Conservation (phyloP, 2,113 vertebrate species). For the Panthera uncia region DNA sequence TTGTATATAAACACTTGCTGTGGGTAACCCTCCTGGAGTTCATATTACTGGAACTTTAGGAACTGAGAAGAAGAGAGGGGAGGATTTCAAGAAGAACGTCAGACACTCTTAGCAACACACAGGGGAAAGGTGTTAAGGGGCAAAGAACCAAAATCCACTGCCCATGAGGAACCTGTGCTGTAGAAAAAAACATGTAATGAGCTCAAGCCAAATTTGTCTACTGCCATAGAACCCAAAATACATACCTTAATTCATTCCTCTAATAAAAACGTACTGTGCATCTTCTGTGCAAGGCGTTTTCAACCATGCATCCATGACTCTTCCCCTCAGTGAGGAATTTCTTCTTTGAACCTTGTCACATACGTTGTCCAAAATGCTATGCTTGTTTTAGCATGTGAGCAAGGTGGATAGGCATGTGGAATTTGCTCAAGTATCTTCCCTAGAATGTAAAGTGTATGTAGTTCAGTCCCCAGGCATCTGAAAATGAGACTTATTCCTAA, state of each 20-base stretch:
- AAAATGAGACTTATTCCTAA: slow-evolving; percentile 53
- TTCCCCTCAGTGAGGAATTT: neutral
- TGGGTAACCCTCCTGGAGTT: neutral
- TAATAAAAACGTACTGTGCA: neutral
- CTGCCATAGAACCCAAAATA: neutral
- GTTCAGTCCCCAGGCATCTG: neutral
- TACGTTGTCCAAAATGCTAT: neutral
- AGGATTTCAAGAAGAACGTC: neutral
- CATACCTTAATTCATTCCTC: neutral
- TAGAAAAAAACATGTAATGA: neutral
- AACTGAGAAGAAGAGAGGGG: neutral
- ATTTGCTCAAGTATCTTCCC: neutral
- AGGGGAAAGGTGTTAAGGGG: neutral
- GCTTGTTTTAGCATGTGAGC: neutral
- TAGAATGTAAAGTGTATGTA: neutral
- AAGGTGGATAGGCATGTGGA: neutral
- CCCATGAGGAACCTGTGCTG: neutral
- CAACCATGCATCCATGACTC: neutral
- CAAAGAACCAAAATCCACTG: neutral
- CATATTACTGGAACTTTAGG: neutral
- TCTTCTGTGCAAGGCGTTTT: neutral
- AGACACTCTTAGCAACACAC: neutral
- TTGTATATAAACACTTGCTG: neutral
- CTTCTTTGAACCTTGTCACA: neutral
- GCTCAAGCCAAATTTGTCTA: neutral